A percentile compares a stretch with the other conserved stretches of the same genome.
phyloP scores from a whole-genome alignment of 2,113 vertebrate species.

The Mesocricetus auratus region DNA sequence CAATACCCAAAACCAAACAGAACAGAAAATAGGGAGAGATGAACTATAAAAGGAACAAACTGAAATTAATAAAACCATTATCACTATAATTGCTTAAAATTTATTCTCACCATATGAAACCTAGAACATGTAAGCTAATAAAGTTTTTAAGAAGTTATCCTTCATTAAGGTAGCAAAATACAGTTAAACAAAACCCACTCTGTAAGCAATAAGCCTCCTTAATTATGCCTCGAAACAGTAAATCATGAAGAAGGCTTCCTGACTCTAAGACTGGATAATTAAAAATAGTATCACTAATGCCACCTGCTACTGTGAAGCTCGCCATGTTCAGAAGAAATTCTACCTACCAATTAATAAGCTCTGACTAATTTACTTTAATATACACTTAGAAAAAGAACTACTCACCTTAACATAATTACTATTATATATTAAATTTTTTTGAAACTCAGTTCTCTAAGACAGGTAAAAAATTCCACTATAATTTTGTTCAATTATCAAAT shows the following conservation, averaged over 20 bases:
- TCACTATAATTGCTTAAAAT: not conserved
- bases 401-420: constrained; percentile 52
- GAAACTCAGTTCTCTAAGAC: constrained; percentile 50
- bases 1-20: not conserved
- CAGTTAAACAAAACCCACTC: constrained; percentile 39
- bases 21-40: not conserved
- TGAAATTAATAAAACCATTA: not conserved
- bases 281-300: not conserved
- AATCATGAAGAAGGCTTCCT: constrained; percentile 16
- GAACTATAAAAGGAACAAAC: constrained; percentile 2
- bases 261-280: not conserved
- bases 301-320: constrained; percentile 43
- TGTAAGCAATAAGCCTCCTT: constrained; percentile 32
- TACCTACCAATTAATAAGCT: constrained; percentile 45
- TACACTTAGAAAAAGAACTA: constrained; percentile 61
- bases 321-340: constrained; percentile 48
- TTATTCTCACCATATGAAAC: not conserved
- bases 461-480: constrained; percentile 62
- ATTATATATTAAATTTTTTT: constrained; percentile 48
- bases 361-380: constrained; percentile 38
- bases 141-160: constrained; percentile 5
- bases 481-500: constrained; percentile 69
- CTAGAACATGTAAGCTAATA: not conserved
- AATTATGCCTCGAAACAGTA: constrained; percentile 12
- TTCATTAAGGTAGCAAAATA: constrained; percentile 22